phyloP scores from a whole-genome alignment of 1,140 invertebrate species.

The Drosophila fuyamai region DNA sequence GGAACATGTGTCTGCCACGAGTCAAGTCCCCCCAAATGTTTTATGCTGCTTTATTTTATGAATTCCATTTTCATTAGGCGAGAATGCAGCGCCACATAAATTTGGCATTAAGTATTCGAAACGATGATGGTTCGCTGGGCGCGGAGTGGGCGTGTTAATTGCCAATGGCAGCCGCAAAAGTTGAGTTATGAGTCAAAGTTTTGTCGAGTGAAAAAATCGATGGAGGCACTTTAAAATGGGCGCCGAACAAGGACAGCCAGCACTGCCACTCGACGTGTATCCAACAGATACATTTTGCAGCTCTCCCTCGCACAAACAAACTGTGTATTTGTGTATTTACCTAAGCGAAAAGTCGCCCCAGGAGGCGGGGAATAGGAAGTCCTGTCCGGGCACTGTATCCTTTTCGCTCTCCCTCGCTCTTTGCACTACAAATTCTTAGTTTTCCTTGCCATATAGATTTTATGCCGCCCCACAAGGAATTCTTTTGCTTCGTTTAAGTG shows the following conservation, averaged over 20 bases:
- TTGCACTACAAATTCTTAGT: slow-evolving; percentile 56
- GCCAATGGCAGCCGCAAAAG: slow-evolving; percentile 41
- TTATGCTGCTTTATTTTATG: slow-evolving; percentile 51
- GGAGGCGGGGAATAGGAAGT: slow-evolving; percentile 1
- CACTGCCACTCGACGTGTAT: slow-evolving; percentile 24
- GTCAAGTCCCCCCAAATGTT: slow-evolving; percentile 36
- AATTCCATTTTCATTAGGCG: slow-evolving; percentile 61
- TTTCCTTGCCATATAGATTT: slow-evolving; percentile 56
- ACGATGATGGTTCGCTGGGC: slow-evolving; percentile 19
- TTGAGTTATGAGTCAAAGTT: slow-evolving; percentile 46
- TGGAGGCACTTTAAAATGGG: slow-evolving; percentile 47
- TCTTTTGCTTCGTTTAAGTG: slow-evolving; percentile 60
- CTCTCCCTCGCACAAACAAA: slow-evolving; percentile 18
- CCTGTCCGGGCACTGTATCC: slow-evolving; percentile 10
- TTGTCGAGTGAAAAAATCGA: slow-evolving; percentile 28
- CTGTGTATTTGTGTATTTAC: slow-evolving; percentile 34
- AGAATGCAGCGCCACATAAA: slow-evolving; percentile 65
- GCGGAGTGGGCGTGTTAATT: slow-evolving; percentile 51
- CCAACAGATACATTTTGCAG: slow-evolving; percentile 35
- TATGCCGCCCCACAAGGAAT: slow-evolving; percentile 46
- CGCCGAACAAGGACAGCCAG: slow-evolving; percentile 25
- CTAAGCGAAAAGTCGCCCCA: slow-evolving; percentile 34
- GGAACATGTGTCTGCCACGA: slow-evolving; percentile 54
- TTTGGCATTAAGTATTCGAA: slow-evolving; percentile 56
- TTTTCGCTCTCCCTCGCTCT: slow-evolving; percentile 15